Evolutionary conservation across 2,888 invertebrate species (phyloP).

Genomic region (Lycophotia porphyrea): DNA sequence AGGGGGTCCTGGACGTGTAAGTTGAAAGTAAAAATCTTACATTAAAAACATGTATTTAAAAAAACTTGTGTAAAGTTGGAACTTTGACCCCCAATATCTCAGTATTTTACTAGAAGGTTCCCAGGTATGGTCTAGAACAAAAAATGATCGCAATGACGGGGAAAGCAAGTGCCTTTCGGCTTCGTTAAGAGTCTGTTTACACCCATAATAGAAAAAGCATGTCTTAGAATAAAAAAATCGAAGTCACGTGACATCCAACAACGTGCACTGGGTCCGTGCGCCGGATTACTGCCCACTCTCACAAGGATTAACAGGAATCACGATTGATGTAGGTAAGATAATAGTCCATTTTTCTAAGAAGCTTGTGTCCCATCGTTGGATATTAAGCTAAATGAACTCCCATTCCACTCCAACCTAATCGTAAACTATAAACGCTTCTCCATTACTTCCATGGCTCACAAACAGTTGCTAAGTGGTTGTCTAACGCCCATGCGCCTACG

Average conservation of each 20-base stretch:
- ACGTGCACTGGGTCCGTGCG: neutral
- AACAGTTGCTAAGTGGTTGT: conserved; percentile 61
- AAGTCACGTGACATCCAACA: neutral
- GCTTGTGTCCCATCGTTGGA: neutral
- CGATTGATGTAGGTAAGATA: neutral
- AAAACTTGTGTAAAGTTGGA: no score
- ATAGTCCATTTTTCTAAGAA: neutral
- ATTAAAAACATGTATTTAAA: no score
- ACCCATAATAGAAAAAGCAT: neutral
- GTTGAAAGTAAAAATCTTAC: no score
- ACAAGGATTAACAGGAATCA: neutral
- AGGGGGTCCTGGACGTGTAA: no score
- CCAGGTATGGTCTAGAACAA: no score
- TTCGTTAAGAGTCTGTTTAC: no score
- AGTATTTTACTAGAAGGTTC: no score
- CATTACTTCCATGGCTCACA: conserved; percentile 44
- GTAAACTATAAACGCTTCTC: conserved; percentile 20
- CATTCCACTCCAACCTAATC: neutral
- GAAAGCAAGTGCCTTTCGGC: no score
- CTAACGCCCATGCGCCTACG: conserved; percentile 55
- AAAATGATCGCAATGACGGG: no score
- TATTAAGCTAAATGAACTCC: neutral
- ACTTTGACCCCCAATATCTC: no score
- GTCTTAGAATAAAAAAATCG: neutral
- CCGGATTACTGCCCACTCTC: neutral